A percentile compares a stretch with the other conserved stretches of the same genome.
These are phyloP conservation scores for Armadillidium nasatum DNA, from an alignment of 1,140 invertebrate species.

Conservation along the genomic window DNA sequence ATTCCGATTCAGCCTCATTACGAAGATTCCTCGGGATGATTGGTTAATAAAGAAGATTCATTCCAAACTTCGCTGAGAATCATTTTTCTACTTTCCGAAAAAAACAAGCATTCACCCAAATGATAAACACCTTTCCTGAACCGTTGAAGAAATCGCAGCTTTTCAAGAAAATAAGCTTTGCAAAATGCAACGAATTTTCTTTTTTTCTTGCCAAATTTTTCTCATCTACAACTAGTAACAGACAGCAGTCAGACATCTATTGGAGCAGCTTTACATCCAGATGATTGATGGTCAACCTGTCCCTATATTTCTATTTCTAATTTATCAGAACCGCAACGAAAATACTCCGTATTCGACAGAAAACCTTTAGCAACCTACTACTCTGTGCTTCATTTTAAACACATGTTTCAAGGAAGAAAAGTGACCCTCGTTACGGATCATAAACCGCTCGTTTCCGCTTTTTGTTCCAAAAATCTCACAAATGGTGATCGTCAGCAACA, in stretches of 20 bases:
- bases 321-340: not conserved
- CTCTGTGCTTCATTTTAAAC: conserved; percentile 23
- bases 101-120: conserved; percentile 4
- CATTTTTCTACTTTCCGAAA: conserved; percentile 4
- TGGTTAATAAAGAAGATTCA: conserved; percentile 13
- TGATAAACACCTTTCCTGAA: not conserved
- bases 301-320: not conserved
- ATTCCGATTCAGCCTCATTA: not conserved
- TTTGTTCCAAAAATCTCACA: not conserved
- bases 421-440: not conserved
- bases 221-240: not conserved
- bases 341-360: no score
- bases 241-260: no score
- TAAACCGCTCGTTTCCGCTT: not conserved
- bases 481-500: conserved; percentile 10
- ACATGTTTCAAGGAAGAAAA: conserved; percentile 4
- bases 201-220: not conserved
- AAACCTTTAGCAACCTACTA: conserved; percentile 30
- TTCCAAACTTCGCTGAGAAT: not conserved
- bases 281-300: not conserved
- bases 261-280: no score
- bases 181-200: no score
- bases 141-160: conserved; percentile 26
- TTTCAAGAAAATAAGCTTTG: no score
- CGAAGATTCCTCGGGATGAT: not conserved